Conservation (phyloP, 2,888 invertebrate species). For the Hipparchia semele region DNA sequence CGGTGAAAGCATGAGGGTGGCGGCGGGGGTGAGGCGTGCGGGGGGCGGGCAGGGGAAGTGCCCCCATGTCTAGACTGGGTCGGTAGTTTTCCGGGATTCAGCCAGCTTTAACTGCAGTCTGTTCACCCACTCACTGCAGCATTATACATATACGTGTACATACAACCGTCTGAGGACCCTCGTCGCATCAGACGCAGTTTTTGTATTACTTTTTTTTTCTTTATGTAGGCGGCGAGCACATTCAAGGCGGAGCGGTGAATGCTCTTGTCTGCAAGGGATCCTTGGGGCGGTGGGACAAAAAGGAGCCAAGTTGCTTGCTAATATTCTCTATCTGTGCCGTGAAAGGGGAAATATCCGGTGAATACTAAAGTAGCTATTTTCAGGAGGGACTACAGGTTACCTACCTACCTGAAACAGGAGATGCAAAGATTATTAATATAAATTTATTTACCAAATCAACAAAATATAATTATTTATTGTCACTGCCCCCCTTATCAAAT, state of each 20-base stretch:
- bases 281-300: slow-evolving; percentile 50
- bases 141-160: slow-evolving; percentile 54
- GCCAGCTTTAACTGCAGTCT: slow-evolving; percentile 79
- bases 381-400: not conserved
- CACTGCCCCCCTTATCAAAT: no score
- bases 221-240: slow-evolving; percentile 55
- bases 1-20: slow-evolving; percentile 71
- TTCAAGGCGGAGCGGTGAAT: slow-evolving; percentile 52
- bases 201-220: slow-evolving; percentile 65
- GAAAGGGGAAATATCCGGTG: slow-evolving; percentile 35
- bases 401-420: not conserved
- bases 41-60: slow-evolving; percentile 67
- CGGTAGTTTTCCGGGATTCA: slow-evolving; percentile 84
- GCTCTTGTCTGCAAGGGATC: slow-evolving; percentile 63
- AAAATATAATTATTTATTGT: not conserved
- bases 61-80: slow-evolving; percentile 84
- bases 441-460: not conserved
- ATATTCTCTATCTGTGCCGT: slow-evolving; percentile 40
- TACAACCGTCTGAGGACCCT: slow-evolving; percentile 74
- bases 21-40: slow-evolving; percentile 45
- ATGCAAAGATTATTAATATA: not conserved
- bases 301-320: slow-evolving; percentile 39
- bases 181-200: slow-evolving; percentile 69
- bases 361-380: slow-evolving; percentile 26
- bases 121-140: slow-evolving; percentile 80